Evolutionary conservation across 2,888 invertebrate genomes (phyloP).

Genomic region (Nezara viridula): DNA sequence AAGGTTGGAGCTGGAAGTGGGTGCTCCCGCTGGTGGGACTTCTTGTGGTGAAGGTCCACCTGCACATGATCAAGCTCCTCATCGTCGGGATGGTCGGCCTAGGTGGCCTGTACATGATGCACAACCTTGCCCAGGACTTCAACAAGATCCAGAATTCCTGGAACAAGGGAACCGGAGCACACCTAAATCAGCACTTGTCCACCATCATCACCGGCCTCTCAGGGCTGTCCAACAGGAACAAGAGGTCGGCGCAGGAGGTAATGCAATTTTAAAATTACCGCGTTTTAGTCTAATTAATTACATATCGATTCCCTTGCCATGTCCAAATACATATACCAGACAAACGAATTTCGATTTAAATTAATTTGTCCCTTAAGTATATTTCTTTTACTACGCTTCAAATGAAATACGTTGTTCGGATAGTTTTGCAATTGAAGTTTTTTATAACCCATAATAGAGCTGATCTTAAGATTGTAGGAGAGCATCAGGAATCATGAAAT

Average conservation of each 20-base stretch:
- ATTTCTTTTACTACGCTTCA: too few species aligned
- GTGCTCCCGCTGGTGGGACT: constrained; percentile 52
- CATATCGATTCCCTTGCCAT: too few species aligned
- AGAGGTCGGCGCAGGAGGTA: constrained; percentile 65
- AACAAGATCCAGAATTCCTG: constrained; percentile 67
- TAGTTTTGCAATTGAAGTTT: too few species aligned
- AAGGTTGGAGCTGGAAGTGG: constrained; percentile 11
- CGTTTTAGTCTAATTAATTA: too few species aligned
- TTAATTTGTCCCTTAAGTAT: too few species aligned
- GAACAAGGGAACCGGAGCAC: constrained; percentile 57
- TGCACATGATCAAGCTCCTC: constrained; percentile 69
- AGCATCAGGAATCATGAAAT: too few species aligned
- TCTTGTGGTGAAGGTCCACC: constrained; percentile 65
- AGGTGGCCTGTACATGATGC: constrained; percentile 71
- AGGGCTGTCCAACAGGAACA: constrained; percentile 51
- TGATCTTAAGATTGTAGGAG: too few species aligned
- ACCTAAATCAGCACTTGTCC: constrained; percentile 25
- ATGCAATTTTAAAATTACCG: too few species aligned
- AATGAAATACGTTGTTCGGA: too few species aligned
- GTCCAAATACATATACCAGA: too few species aligned
- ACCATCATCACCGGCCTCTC: constrained; percentile 64
- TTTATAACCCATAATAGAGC: too few species aligned
- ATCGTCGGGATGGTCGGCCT: constrained; percentile 70
- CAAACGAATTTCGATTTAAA: too few species aligned
- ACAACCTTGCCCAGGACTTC: constrained; percentile 70